Percentiles rank a stretch among this genome's conserved stretches.
phyloP scores from a whole-genome alignment of 2,888 invertebrate genomes.

The Hesperia comma region DNA sequence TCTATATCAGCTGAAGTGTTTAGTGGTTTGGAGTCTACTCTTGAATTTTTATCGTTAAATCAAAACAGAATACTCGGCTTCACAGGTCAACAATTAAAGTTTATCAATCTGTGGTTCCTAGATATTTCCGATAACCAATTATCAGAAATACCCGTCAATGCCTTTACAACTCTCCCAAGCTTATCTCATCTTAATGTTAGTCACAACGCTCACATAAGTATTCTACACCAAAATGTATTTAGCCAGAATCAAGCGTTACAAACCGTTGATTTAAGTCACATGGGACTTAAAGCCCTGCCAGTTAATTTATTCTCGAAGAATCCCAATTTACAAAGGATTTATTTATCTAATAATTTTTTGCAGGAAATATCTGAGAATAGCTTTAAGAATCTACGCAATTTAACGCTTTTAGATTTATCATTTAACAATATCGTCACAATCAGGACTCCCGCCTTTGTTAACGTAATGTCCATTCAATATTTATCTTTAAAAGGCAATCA shows the following conservation, averaged over 20 bases:
- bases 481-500: conserved; percentile 90
- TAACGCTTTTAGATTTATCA: conserved; percentile 90
- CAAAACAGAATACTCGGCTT: conserved; percentile 89
- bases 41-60: conserved; percentile 88
- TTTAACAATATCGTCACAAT: conserved; percentile 91
- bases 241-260: conserved; percentile 87
- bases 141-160: conserved; percentile 87
- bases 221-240: conserved; percentile 87
- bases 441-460: conserved; percentile 89
- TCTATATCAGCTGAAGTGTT: conserved; percentile 89
- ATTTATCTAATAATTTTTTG: conserved; percentile 88
- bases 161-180: conserved; percentile 87
- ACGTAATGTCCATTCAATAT: conserved; percentile 89
- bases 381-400: conserved; percentile 90
- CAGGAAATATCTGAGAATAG: conserved; percentile 90
- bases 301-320: conserved; percentile 88
- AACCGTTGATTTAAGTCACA: conserved; percentile 89
- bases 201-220: conserved; percentile 87
- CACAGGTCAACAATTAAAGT: conserved; percentile 85
- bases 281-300: conserved; percentile 89
- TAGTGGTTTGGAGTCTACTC: conserved; percentile 88
- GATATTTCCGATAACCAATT: conserved; percentile 92
- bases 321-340: conserved; percentile 86
- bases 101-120: conserved; percentile 86
- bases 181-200: conserved; percentile 90